phyloP scores from a whole-genome alignment of 2,888 invertebrate genomes.

The Lasioglossum vierecki region DNA sequence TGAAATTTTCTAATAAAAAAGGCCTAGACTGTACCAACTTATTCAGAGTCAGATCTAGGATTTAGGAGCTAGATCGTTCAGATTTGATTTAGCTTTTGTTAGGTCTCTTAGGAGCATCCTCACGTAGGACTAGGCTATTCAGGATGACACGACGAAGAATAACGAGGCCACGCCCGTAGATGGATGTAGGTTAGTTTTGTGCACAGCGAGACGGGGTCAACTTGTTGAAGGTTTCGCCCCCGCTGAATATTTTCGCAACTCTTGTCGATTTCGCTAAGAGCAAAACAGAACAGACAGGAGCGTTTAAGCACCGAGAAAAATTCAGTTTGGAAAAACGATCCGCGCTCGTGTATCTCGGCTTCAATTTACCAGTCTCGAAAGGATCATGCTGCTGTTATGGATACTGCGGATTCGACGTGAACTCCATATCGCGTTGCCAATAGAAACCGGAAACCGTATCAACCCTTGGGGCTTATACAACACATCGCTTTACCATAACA shows the following conservation, averaged over 20 bases:
- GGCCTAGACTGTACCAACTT: too few relatives aligned
- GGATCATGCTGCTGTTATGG: slow-evolving; percentile 70
- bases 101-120: too few relatives aligned
- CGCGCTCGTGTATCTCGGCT: slow-evolving; percentile 68
- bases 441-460: slow-evolving; percentile 72
- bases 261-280: not conserved
- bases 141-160: not conserved
- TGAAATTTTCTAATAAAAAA: too few relatives aligned
- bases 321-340: slow-evolving; percentile 72
- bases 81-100: too few relatives aligned
- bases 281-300: slow-evolving; percentile 13
- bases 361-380: slow-evolving; percentile 68
- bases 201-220: not conserved
- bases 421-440: slow-evolving; percentile 71
- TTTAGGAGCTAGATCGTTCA: too few relatives aligned
- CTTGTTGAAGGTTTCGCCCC: not conserved
- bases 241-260: slow-evolving; percentile 32
- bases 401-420: slow-evolving; percentile 70
- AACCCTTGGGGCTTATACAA: slow-evolving; percentile 59
- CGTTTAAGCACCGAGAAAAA: slow-evolving; percentile 68
- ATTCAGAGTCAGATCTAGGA: too few relatives aligned
- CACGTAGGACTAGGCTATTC: not conserved
- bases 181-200: not conserved
- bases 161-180: not conserved
- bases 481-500: slow-evolving; percentile 58